Evolutionary conservation across 2,888 invertebrate species (phyloP), one percentile per base, ranked within the genome.

Genomic region (Eupithecia exiguata): DNA sequence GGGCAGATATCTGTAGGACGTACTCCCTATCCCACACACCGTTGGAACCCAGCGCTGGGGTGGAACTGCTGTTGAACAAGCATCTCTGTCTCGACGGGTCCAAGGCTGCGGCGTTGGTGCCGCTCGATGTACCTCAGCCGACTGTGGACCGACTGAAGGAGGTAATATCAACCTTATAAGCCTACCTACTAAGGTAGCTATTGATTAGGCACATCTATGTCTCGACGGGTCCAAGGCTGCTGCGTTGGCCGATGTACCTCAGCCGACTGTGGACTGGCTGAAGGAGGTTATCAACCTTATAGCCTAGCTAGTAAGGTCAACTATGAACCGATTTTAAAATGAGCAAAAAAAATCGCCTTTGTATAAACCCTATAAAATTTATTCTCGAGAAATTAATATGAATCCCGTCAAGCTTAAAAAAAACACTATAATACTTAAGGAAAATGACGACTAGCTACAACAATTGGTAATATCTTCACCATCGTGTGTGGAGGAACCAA

Each of bases 31-130:
- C 95, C 78, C 98, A 98, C 92, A 97, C 98, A 30, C 98, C 98
- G 1, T 94, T 99, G 1, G 97, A 98, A 76, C 98, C 99, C 0
- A 97, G 97, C 86, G 96, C 98, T 86, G 97, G 97, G 82, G 96
- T 96, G 80, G 98, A 98, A 87, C 94, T 97, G 81, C 95, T 99
- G 78, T 96, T 97, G 84, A 97, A 98, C 89, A 97, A 97, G 84
- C 97, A 98, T 88, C 95, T 98, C 78, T 95, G 97, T 83, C 94
- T 99, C 79, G 96, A 97, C 89, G 96, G 97, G 6, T 87, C 91
- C 74, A 97, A 96, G 89, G 89, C 98, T 94, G 95, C 85, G 83
- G 92, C 53, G 86, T 93, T 74, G 96, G 96, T 97, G 89, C 86
- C 87, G 46, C 94, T 96, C 25, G 88, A 92, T 43, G 95, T 96